Base-by-base conservation (phyloP, 2,888 invertebrate species). In the Hofmannophila pseudospretella region DNA sequence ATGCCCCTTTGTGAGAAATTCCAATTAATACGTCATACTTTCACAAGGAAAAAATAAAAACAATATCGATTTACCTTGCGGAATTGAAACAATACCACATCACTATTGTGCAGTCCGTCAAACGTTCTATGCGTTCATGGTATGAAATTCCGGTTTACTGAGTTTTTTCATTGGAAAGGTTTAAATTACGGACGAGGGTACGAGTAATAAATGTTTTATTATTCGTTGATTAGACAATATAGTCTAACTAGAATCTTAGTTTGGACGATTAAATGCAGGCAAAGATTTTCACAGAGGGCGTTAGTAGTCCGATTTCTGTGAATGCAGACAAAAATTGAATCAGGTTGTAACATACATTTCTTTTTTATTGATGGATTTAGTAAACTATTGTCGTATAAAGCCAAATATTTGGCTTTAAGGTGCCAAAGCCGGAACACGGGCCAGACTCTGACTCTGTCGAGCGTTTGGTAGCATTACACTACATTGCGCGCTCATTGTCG, bases 1-100 rank as follows among this genome's bases (percentile, higher is more conserved):
- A 46, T 55, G 40, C 49, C 58, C 67, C 66, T 73, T 73, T 75
- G 70, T 71, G 57, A 62, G 62, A 58, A 63, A 70, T 70, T 73
- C 63, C 74, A 73, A 76, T 77, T 73, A 72, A 70, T 66, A 67
- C 54, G 62, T 63, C 67, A 67, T 58, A 66, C 52, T 58, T 63
- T 51, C 49, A 47, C 45, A 38, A 16, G 43, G 37, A 48, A 50
- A 55, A 64, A 51, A 62, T 50, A 47, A 22, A 45, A 38, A 37
- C 44, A 41, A 42, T 56, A 65, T 63, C 58, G 56, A 62, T 66
- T 58, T 54, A 47, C 46, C 44, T 51, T 50, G 39, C 38, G 43
- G 56, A 59, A 62, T 50, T 56, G 57, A 43, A 66, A 64, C 59
- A 62, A 61, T 66, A 51, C 54, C 51, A 43, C 53, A 49, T 41